Base-by-base conservation (phyloP, 2,888 invertebrate species). In the Parnassius glacialis region DNA sequence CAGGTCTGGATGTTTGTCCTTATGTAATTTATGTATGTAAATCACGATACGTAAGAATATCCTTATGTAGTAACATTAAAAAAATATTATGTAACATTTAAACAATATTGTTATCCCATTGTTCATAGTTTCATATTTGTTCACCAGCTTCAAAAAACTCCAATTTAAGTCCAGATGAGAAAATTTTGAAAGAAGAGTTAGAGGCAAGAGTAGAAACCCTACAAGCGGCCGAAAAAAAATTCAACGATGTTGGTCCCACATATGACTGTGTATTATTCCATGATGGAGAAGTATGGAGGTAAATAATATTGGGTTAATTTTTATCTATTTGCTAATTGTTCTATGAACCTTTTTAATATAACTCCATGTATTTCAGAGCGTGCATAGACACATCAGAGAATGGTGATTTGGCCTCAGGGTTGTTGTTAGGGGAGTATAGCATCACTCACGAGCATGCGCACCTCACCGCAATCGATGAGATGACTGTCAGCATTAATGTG, bases 221-320 rank as follows among this genome's bases (percentile, higher is more conserved):
- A 63, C 95, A 94, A 71, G 92, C 89, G 65, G 92, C 95, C 55
- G 98, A 99, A 68, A 99, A 98, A 81, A 97, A 97, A 78, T 97
- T 95, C 82, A 92, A 87, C 61, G 98, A 99, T 79, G 84, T 94
- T 10, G 99, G 98, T 16, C 97, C 97, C 2, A 94, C 96, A 7
- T 98, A 96, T 81, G 99, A 99, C 85, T 97, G 98, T 88, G 93
- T 99, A 57, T 93, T 99, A 42, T 99, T 97, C 85, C 94, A 97
- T 77, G 98, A 99, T 88, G 98, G 98, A n/a, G 90, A 92, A 34
- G 94, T 95, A 43, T 99, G 98, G 98, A 94, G 95, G 96, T 94
- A 72, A 81, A 77, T 16, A 25, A 25, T 25, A 3, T 25, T 25
- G 3, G 25, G 3, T 25, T 7, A 25, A 7, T 25, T 25, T 25